These are phyloP conservation scores for Eleutherodactylus coqui DNA, from an alignment of 2,797 vertebrate species.

Conservation along the genomic window DNA sequence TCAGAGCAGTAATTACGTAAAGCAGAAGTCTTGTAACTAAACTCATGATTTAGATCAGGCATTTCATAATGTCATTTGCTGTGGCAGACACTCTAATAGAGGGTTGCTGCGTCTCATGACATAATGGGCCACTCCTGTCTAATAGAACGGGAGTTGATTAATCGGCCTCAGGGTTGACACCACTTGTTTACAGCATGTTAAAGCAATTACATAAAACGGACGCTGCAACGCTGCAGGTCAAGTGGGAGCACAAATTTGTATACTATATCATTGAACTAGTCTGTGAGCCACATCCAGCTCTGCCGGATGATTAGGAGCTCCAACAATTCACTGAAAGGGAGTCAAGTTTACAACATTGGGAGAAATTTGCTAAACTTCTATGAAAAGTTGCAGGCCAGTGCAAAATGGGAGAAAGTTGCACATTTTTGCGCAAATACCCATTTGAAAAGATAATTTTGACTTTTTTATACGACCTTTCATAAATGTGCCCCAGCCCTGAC, in stretches of 20 bases:
- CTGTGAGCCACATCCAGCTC: background rate
- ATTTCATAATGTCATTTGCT: background rate
- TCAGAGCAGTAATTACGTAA: background rate
- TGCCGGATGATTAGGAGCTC: no score
- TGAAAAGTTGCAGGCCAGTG: no score
- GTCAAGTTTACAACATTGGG: no score
- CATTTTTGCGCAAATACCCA: no score
- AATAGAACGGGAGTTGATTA: background rate
- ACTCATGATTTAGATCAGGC: background rate
- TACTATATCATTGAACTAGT: background rate
- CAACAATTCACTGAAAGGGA: no score
- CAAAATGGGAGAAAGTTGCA: no score
- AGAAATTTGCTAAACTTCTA: no score
- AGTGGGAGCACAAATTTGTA: background rate
- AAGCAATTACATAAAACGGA: constrained; percentile 37
- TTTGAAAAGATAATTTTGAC: no score
- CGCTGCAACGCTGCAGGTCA: background rate
- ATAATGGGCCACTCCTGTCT: constrained; percentile 30
- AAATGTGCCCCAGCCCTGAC: no score
- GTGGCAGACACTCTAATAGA: constrained; percentile 21
- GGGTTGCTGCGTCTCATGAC: constrained; percentile 10
- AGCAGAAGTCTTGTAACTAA: constrained; percentile 1
- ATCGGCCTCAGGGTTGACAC: constrained; percentile 25
- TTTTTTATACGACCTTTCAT: no score
- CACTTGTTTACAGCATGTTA: background rate